phyloP scores from a whole-genome alignment of 2,888 invertebrate genomes.

The Tenthredo notha region DNA sequence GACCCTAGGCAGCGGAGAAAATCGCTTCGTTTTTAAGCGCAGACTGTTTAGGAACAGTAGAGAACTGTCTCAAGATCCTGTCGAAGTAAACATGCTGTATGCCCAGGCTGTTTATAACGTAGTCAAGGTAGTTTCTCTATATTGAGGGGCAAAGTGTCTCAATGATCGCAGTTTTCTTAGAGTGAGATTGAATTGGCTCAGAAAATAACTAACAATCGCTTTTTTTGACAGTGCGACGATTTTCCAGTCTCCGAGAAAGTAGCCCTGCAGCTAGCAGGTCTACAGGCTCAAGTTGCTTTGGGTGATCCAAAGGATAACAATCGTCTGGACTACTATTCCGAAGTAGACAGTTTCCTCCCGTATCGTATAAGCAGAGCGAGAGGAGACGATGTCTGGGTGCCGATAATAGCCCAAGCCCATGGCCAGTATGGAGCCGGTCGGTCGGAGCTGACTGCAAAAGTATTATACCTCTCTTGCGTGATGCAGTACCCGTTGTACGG shows the following conservation, averaged over 20 bases:
- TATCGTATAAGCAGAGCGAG: conserved; percentile 88
- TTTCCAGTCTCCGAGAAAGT: conserved; percentile 97
- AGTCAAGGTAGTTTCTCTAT: conserved; percentile 86
- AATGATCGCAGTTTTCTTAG: not conserved
- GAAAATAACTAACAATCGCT: not conserved
- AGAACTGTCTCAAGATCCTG: conserved; percentile 96
- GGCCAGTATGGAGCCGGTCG: conserved; percentile 95
- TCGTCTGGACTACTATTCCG: conserved; percentile 92
- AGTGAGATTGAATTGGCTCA: not conserved
- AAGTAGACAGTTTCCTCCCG: conserved; percentile 95
- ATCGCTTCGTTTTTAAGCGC: conserved; percentile 95
- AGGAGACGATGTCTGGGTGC: conserved; percentile 92
- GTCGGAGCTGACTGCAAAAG: conserved; percentile 94
- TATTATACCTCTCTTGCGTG: conserved; percentile 95
- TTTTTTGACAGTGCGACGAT: conserved; percentile 88
- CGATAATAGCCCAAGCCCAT: conserved; percentile 93
- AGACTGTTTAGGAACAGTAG: conserved; percentile 92
- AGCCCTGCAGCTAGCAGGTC: conserved; percentile 94
- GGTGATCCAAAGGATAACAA: conserved; percentile 91
- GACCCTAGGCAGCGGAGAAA: conserved; percentile 91
- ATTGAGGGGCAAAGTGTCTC: not conserved
- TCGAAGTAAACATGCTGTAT: conserved; percentile 95
- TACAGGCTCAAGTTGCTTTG: conserved; percentile 96
- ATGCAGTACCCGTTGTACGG: conserved; percentile 98
- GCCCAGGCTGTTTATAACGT: conserved; percentile 97